Evolutionary conservation across 1,140 invertebrate genomes (phyloP).

Genomic region (Pachypeltis micranthus): DNA sequence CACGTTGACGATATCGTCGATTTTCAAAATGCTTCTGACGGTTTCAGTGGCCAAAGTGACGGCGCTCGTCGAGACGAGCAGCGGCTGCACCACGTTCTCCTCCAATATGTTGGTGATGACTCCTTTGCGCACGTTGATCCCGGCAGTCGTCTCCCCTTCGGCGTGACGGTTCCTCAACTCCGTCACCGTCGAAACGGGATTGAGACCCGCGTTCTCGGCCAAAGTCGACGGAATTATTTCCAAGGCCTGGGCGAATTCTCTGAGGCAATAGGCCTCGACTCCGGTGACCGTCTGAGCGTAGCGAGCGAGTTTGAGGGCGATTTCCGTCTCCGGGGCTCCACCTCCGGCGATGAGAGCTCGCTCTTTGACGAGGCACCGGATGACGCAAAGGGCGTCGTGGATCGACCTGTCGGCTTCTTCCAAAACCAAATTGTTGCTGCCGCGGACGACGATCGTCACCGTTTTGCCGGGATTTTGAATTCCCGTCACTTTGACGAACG

Average conservation of each 20-base stretch:
- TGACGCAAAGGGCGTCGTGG: slow-evolving; percentile 96
- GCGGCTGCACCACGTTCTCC: slow-evolving; percentile 95
- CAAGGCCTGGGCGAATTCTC: slow-evolving; percentile 89
- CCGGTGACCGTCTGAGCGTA: slow-evolving; percentile 75
- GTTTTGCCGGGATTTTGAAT: slow-evolving; percentile 79
- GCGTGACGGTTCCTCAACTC: slow-evolving; percentile 92
- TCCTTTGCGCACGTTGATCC: slow-evolving; percentile 95
- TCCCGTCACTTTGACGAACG: slow-evolving; percentile 91
- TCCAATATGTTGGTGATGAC: slow-evolving; percentile 91
- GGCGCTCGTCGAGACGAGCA: slow-evolving; percentile 87
- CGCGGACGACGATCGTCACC: slow-evolving; percentile 85
- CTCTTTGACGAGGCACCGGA: slow-evolving; percentile 92
- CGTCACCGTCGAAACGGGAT: slow-evolving; percentile 93
- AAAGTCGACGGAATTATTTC: slow-evolving; percentile 96
- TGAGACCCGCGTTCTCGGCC: slow-evolving; percentile 99
- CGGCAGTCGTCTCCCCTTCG: slow-evolving; percentile 64
- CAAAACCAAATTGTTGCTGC: slow-evolving; percentile 92
- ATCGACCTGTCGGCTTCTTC: slow-evolving; percentile 93
- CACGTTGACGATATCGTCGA: slow-evolving; percentile 81
- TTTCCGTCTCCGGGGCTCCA: slow-evolving; percentile 92
- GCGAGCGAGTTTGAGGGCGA: slow-evolving; percentile 72
- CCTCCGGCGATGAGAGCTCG: slow-evolving; percentile 84
- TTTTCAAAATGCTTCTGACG: slow-evolving; percentile 94
- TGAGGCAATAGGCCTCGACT: slow-evolving; percentile 87
- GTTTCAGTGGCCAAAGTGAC: slow-evolving; percentile 93